Evolutionary conservation across 2,113 vertebrate species (phyloP).

Genomic region (Paramisgurnus dabryanus): DNA sequence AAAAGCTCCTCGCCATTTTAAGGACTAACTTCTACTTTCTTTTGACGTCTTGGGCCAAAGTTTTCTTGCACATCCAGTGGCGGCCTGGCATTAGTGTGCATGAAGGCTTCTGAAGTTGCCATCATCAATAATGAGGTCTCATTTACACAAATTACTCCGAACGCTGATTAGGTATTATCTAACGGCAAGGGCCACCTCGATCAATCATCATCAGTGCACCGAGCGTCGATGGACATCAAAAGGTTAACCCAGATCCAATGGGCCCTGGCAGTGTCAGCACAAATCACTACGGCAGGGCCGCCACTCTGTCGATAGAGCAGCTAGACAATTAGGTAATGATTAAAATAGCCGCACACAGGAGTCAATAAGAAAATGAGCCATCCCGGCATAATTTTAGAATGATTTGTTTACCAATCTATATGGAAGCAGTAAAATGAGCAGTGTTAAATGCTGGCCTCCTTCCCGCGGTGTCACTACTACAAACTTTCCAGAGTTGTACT

Average conservation of each 20-base stretch:
- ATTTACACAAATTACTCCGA: slow-evolving; percentile 93
- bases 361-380: slow-evolving; percentile 91
- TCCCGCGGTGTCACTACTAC: slow-evolving; percentile 41
- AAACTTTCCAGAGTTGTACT: slow-evolving; percentile 57
- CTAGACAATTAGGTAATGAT: slow-evolving; percentile 98
- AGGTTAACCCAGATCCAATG: slow-evolving; percentile 89
- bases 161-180: slow-evolving; percentile 94
- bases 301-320: slow-evolving; percentile 87
- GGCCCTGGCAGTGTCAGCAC: slow-evolving; percentile 89
- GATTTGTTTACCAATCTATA: slow-evolving; percentile 81
- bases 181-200: slow-evolving; percentile 86
- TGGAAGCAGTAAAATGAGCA: slow-evolving; percentile 64
- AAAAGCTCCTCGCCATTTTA: neutral
- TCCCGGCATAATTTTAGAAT: slow-evolving; percentile 82
- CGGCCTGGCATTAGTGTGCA: slow-evolving; percentile 69
- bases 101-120: slow-evolving; percentile 79
- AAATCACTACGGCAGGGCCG: slow-evolving; percentile 86
- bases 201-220: slow-evolving; percentile 87
- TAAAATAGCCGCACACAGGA: slow-evolving; percentile 81
- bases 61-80: slow-evolving; percentile 73
- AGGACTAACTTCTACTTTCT: slow-evolving; percentile 14
- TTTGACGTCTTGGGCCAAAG: slow-evolving; percentile 59
- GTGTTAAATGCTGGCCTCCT: slow-evolving; percentile 62
- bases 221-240: slow-evolving; percentile 86
- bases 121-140: slow-evolving; percentile 91